Base-by-base conservation (phyloP, 1,140 invertebrate genomes). In the Bombus waltoni region DNA sequence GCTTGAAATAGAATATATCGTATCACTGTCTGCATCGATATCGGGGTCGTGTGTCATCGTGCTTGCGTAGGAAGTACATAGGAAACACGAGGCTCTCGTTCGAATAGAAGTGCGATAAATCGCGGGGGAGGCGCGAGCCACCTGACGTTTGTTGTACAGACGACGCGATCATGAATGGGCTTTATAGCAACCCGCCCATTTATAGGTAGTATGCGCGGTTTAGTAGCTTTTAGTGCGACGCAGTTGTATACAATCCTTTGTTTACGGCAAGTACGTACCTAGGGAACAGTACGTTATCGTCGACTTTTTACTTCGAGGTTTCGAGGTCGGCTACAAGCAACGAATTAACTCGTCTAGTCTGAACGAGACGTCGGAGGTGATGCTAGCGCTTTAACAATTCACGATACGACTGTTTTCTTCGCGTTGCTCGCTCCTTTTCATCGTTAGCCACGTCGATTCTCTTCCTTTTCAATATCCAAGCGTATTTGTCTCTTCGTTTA, bases 101-200 rank as follows among this genome's bases (percentile, higher is more conserved):
- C 71, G 77, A 90, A 90, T 57, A 83, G 59, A 66, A 87, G 79
- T 53, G 87, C 77, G 85, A 90, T 91, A 90, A 90, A 90, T 91
- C 89, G 89, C 84, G 87, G 73, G 82, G 90, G 89, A 89, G 89
- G 85, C 90, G 90, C 90, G 83, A 90, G 87, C 82, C 86, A 87
- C 87, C 81, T 82, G 88, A 90, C 85, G 85, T 90, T 91, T 86
- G 91, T 89, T 89, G 90, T 89, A 92, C 88, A 83, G 83, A 66
- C 83, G 89, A 87, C 89, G 89, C 90, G 92, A 93, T 93, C 92
- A 93, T 93, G 92, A 93, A 93, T 93, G 92, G 92, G 92, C 89
- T 93, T 93, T 93, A 93, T 93, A 91, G 92, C 91, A 88, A 87
- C 87, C 85, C 90, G 79, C 81, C 90, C 89, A 92, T 90, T 89